These are phyloP conservation scores for Ostrea edulis DNA, from an alignment of 1,140 invertebrate species.

Conservation along the genomic window DNA sequence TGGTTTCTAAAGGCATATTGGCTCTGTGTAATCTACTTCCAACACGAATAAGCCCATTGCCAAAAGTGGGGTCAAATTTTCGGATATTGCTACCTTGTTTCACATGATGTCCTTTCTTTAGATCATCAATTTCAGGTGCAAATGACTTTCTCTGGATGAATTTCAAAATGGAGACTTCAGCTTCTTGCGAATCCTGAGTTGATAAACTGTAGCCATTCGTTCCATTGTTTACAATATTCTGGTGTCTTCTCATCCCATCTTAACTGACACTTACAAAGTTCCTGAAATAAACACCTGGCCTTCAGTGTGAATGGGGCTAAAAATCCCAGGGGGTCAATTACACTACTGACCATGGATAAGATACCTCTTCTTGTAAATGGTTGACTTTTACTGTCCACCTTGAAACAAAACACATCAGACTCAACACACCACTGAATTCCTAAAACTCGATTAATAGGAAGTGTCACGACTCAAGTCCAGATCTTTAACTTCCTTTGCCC, in stretches of 20 bases:
- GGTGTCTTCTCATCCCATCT: constrained; percentile 53
- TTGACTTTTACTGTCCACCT: constrained; percentile 43
- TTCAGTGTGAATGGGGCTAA: constrained; percentile 47
- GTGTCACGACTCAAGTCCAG: constrained; percentile 53
- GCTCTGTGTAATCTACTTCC: too few relatives aligned
- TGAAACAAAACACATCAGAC: constrained; percentile 56
- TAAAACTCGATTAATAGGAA: constrained; percentile 59
- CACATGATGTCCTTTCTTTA: too few relatives aligned
- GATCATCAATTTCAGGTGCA: too few relatives aligned
- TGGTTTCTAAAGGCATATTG: too few relatives aligned
- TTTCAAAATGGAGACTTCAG: too few relatives aligned
- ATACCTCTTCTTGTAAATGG: constrained; percentile 52
- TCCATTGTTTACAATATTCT: constrained; percentile 41
- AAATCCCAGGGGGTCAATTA: constrained; percentile 60
- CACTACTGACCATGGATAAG: constrained; percentile 50
- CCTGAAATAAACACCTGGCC: constrained; percentile 50
- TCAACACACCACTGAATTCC: constrained; percentile 64
- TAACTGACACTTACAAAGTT: constrained; percentile 44
- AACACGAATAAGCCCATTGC: too few relatives aligned
- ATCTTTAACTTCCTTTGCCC: constrained; percentile 44
- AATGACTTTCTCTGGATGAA: too few relatives aligned
- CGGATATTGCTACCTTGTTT: too few relatives aligned
- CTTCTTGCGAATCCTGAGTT: too few relatives aligned
- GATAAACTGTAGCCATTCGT: constrained; percentile 37
- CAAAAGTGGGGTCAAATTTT: too few relatives aligned